Conservation (phyloP, 2,113 vertebrate species). For the Dolichallabes microphthalmus region DNA sequence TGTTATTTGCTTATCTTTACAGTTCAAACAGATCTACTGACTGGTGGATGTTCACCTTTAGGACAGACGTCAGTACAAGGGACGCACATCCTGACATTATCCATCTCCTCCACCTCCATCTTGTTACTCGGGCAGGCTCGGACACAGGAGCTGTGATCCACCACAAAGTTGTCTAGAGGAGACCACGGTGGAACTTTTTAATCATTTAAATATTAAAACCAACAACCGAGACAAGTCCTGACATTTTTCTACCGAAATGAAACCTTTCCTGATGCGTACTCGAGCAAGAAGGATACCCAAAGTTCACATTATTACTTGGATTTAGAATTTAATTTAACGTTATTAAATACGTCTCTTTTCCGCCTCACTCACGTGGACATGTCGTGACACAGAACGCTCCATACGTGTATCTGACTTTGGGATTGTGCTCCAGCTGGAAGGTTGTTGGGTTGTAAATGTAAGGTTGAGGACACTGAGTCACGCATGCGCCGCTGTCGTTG, state of each 20-base stretch:
- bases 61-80: slow-evolving; percentile 97
- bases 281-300: background rate
- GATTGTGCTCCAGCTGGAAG: slow-evolving; percentile 92
- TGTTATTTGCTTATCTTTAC: too few species aligned
- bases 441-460: slow-evolving; percentile 95
- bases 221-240: background rate
- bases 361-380: slow-evolving; percentile 83
- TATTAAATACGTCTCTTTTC: background rate
- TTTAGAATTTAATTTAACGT: background rate
- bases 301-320: background rate
- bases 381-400: slow-evolving; percentile 97
- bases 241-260: background rate
- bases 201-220: background rate
- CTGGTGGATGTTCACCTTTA: slow-evolving; percentile 78
- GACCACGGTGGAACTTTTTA: background rate
- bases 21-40: background rate
- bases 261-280: background rate
- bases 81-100: slow-evolving; percentile 93
- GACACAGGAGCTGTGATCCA: slow-evolving; percentile 95
- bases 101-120: slow-evolving; percentile 97
- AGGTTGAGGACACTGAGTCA: slow-evolving; percentile 93
- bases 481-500: slow-evolving; percentile 94
- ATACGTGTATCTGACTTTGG: slow-evolving; percentile 93
- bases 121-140: slow-evolving; percentile 95
- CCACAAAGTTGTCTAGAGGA: slow-evolving; percentile 91